phyloP scores from a whole-genome alignment of 2,797 vertebrate genomes.

The Sebastes trivittatus region DNA sequence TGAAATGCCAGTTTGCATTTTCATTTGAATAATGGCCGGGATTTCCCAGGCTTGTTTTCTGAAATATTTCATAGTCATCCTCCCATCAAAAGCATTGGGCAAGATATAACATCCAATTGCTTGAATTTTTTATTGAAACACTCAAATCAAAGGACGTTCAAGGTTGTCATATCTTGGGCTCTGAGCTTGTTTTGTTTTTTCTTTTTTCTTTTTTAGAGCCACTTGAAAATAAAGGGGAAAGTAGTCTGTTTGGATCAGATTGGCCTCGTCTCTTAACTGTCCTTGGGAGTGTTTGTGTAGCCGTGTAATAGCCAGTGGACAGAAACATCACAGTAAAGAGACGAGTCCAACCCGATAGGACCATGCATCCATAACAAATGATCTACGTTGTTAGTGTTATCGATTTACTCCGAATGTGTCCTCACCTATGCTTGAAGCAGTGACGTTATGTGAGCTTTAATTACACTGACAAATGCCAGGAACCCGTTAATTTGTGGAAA shows the following conservation, averaged over 20 bases:
- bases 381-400: constrained; percentile 8
- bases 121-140: background rate
- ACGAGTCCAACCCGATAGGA: background rate
- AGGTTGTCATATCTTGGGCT: background rate
- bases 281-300: background rate
- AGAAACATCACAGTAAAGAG: background rate
- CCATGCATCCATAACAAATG: constrained; percentile 6
- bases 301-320: background rate
- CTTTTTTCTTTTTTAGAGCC: background rate
- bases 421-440: constrained; percentile 19
- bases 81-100: background rate
- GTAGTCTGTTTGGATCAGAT: background rate
- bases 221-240: background rate
- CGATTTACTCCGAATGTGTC: background rate
- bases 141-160: background rate
- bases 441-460: constrained; percentile 27
- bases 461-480: constrained; percentile 30
- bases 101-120: background rate
- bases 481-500: constrained; percentile 37
- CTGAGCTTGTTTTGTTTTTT: background rate
- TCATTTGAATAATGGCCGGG: background rate
- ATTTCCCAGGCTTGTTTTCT: background rate
- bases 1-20: constrained; percentile 11
- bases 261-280: background rate
- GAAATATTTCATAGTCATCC: background rate